phyloP scores from a whole-genome alignment of 1,140 invertebrate genomes.

The Caenorhabditis tropicalis region DNA sequence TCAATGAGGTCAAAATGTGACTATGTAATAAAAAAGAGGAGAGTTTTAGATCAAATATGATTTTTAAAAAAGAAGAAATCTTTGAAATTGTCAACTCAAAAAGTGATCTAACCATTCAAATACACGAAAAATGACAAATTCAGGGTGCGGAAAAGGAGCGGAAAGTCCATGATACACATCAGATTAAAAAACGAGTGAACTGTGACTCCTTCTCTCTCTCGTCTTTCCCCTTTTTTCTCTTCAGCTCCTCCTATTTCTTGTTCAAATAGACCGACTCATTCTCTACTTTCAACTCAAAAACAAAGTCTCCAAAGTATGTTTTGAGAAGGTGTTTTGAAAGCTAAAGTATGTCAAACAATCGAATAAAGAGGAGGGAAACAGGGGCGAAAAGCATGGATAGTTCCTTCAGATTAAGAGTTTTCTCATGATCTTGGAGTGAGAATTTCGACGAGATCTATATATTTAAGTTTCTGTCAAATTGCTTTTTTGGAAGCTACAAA shows the following conservation, averaged over 20 bases:
- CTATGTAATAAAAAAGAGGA: no score
- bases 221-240: neutral
- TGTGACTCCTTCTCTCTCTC: neutral
- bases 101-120: neutral
- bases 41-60: no score
- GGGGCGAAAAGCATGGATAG: no score
- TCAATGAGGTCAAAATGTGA: neutral
- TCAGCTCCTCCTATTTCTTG: neutral
- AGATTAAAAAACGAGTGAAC: neutral
- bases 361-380: neutral
- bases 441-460: no score
- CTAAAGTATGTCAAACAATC: neutral
- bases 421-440: neutral
- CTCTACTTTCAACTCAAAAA: neutral
- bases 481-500: no score
- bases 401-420: no score
- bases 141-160: neutral
- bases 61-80: neutral
- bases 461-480: no score
- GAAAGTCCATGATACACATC: neutral
- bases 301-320: conserved; percentile 29
- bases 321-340: neutral
- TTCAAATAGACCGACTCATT: neutral
- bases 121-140: neutral
- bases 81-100: no score